These are phyloP conservation scores for Protobothrops mucrosquamatus DNA, from an alignment of 2,113 vertebrate species.

Conservation along the genomic window DNA sequence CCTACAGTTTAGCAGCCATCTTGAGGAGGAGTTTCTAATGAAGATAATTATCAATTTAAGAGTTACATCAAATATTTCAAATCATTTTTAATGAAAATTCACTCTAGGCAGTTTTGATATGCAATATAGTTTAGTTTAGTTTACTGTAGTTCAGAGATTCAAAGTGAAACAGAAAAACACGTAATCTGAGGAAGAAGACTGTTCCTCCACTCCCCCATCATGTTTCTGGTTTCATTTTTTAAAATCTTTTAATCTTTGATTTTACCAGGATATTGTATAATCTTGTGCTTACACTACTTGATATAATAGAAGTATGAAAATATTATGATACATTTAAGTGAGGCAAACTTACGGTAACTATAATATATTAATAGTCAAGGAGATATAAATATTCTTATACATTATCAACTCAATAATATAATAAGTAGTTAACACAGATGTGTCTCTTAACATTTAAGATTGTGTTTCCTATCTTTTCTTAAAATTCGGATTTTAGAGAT, in stretches of 20 bases:
- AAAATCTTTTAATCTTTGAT: not conserved
- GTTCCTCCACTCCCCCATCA: not conserved
- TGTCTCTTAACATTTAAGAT: not conserved
- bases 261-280: not conserved
- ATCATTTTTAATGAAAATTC: not conserved
- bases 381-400: not conserved
- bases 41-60: not conserved
- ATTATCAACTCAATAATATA: not conserved
- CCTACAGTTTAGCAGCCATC: too few relatives aligned
- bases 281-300: not conserved
- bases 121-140: not conserved
- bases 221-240: not conserved
- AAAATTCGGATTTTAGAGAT: not conserved
- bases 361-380: not conserved
- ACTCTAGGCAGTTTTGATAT: not conserved
- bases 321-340: not conserved
- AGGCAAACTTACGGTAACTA: not conserved
- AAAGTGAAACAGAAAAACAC: not conserved
- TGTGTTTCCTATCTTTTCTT: not conserved
- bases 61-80: not conserved
- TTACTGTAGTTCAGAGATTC: not conserved
- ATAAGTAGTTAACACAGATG: not conserved
- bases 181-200: not conserved
- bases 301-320: not conserved
- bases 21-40: not conserved